These are phyloP conservation scores for Gasterosteus aculeatus DNA, from an alignment of 2,113 vertebrate genomes.

Conservation along the genomic window DNA sequence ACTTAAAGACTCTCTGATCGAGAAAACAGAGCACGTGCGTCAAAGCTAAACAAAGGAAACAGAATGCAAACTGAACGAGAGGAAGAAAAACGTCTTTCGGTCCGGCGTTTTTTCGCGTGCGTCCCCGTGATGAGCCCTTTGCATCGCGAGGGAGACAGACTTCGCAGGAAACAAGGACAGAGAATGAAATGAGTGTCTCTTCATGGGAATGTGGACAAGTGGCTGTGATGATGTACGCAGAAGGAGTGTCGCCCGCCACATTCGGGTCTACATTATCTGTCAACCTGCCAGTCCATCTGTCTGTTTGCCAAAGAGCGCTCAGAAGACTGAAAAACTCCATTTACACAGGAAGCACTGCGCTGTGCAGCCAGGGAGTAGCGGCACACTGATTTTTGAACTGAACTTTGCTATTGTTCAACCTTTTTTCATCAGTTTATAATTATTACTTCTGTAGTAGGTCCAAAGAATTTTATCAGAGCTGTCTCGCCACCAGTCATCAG, in stretches of 20 bases:
- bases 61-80: conserved; percentile 19
- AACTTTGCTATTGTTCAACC: conserved; percentile 38
- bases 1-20: conserved; percentile 72
- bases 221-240: conserved; percentile 57
- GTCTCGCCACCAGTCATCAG: conserved; percentile 41
- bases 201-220: conserved; percentile 47
- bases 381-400: not conserved
- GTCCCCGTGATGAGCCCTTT: conserved; percentile 44
- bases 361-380: conserved; percentile 3
- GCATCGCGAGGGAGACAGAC: conserved; percentile 19
- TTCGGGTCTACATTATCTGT: conserved; percentile 67
- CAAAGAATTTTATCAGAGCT: conserved; percentile 54
- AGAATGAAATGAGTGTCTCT: conserved; percentile 56
- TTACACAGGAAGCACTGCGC: conserved; percentile 34
- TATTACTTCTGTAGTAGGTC: conserved; percentile 25
- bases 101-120: conserved; percentile 44
- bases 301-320: conserved; percentile 46
- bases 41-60: conserved; percentile 33
- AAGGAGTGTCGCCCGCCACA: conserved; percentile 52
- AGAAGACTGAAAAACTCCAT: conserved; percentile 55
- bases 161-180: conserved; percentile 59
- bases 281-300: conserved; percentile 70
- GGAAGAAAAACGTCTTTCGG: conserved; percentile 17
- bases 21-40: conserved; percentile 56
- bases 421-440: conserved; percentile 52